phyloP scores from a whole-genome alignment of 2,888 invertebrate genomes.

The Drosophila maculinotata region DNA sequence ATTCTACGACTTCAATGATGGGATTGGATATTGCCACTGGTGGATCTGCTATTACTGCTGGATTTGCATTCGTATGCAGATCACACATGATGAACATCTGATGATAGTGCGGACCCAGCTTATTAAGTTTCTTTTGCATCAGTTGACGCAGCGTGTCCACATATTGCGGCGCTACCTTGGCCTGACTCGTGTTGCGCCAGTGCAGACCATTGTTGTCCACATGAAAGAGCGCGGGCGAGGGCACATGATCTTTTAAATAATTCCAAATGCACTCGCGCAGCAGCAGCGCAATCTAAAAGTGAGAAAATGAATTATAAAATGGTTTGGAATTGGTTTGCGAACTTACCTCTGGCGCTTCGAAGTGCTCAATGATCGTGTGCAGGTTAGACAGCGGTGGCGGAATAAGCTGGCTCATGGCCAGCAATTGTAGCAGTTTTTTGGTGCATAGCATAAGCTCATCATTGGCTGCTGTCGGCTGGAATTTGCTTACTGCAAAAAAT shows the following conservation, averaged over 20 bases:
- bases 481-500: conserved; percentile 79
- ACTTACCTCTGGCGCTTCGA: conserved; percentile 88
- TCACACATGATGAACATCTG: conserved; percentile 88
- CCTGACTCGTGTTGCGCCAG: conserved; percentile 90
- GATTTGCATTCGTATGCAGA: conserved; percentile 49
- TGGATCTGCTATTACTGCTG: conserved; percentile 27
- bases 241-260: conserved; percentile 94
- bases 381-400: conserved; percentile 93
- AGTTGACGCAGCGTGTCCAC: conserved; percentile 92
- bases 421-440: conserved; percentile 90
- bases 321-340: background rate
- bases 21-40: conserved; percentile 19
- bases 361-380: conserved; percentile 90
- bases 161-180: conserved; percentile 90
- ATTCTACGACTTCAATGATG: conserved; percentile 61
- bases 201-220: conserved; percentile 89
- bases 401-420: conserved; percentile 93
- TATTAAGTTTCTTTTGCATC: conserved; percentile 92
- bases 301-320: background rate
- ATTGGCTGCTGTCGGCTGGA: conserved; percentile 76
- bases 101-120: conserved; percentile 91
- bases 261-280: conserved; percentile 95
- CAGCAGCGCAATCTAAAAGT: conserved; percentile 89
- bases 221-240: conserved; percentile 92
- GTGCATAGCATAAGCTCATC: conserved; percentile 85